Conservation (phyloP, 2,888 invertebrate species). For the Lasioglossum figueresi region DNA sequence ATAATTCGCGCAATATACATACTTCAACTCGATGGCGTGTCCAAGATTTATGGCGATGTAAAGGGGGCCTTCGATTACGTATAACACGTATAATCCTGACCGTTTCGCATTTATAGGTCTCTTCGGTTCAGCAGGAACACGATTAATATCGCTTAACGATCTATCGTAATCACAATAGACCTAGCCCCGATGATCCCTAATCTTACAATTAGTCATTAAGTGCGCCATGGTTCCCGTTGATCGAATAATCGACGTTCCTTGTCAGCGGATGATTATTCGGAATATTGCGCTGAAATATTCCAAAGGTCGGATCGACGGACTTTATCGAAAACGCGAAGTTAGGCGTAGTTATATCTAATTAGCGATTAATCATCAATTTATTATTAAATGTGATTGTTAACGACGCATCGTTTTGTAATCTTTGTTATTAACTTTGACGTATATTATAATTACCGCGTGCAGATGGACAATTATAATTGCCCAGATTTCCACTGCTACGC, state of each 20-base stretch:
- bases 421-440: neutral
- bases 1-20: neutral
- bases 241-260: constrained; percentile 49
- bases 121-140: constrained; percentile 46
- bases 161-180: constrained; percentile 54
- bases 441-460: neutral
- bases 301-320: neutral
- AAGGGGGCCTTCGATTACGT: constrained; percentile 6
- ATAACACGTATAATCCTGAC: constrained; percentile 27
- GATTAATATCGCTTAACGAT: constrained; percentile 57
- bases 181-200: constrained; percentile 53
- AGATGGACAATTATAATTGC: neutral
- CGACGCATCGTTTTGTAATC: neutral
- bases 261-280: constrained; percentile 25
- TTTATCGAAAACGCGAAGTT: neutral
- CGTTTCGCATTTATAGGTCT: constrained; percentile 45
- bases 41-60: constrained; percentile 20
- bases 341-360: neutral
- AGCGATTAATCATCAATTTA: neutral
- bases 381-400: neutral
- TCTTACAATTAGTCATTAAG: constrained; percentile 56
- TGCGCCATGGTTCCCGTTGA: constrained; percentile 39
- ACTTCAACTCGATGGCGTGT: neutral
- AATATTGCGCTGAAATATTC: constrained; percentile 27
- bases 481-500: too few relatives aligned